Evolutionary conservation across 2,888 invertebrate species (phyloP), one percentile per base, ranked within the genome.

Genomic region (Dynastes hyllus): DNA sequence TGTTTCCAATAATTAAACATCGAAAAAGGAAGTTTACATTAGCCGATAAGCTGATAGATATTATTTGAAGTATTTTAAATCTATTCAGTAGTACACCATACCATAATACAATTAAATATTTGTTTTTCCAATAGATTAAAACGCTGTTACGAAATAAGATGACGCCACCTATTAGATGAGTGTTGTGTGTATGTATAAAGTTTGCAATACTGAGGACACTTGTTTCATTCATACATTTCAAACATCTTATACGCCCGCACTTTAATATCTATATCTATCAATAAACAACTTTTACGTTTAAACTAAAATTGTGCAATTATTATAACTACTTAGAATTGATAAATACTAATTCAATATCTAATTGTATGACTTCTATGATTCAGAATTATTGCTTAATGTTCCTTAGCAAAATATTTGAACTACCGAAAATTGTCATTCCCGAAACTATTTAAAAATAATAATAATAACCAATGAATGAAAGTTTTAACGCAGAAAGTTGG

Each of bases 1-100:
- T 61, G 61, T 45, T 16, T 75, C 27, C 61, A 75, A 58, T 58
- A 58, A 75, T 61, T 61, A 75, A 75, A 71, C 71, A 69, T 75
- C 61, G 73, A 75, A 75, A 66, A 75, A 75, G 73, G 73, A 75
- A 75, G 73, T 75, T 75, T 75, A 75, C 73, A 75, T 75, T 75
- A 61, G 13, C 27, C 73, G 73, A 75, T 75, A 75, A 75, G 61
- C 45, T 61, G 73, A 75, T 75, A 75, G 61, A 75, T 61, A 75
- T 27, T 22, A 61, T 75, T 45, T 75, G 73, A 75, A 75, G 73
- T 75, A 75, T 61, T 75, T 61, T 40, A 50, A 73, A 75, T 75
- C 63, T 61, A 75, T 75, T 75, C 73, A 75, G 73, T 61, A 61
- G 73, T 75, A 45, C 29, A 61, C 61, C 58, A 58, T 75, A 63